Evolutionary conservation across 2,113 vertebrate species (phyloP).

Genomic region (Varanus komodoensis): DNA sequence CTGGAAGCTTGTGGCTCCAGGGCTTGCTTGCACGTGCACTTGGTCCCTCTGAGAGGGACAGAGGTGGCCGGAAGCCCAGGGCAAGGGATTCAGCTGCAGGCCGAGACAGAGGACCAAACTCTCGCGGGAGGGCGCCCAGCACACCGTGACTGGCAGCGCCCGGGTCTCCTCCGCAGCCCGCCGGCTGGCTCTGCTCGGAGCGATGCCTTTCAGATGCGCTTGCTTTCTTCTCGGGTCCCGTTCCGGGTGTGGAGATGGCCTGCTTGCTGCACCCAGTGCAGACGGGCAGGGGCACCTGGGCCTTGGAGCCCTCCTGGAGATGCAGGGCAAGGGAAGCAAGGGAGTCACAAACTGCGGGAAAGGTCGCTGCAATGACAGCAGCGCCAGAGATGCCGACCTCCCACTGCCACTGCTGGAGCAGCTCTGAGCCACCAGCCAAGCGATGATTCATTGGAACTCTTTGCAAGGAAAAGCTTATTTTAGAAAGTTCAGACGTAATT

Average conservation of each 20-base stretch:
- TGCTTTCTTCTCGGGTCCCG: background rate
- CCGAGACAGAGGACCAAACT: too few species aligned
- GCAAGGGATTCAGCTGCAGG: too few species aligned
- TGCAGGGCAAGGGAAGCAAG: too few species aligned
- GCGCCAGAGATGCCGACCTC: too few species aligned
- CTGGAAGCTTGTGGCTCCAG: background rate
- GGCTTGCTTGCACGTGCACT: background rate
- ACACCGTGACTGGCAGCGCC: background rate
- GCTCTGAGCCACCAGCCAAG: background rate
- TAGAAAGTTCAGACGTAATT: background rate
- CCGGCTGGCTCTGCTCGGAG: background rate
- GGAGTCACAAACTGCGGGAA: background rate
- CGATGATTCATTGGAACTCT: constrained; percentile 16
- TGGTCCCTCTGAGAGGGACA: background rate
- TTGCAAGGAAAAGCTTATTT: background rate
- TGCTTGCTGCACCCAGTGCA: too few species aligned
- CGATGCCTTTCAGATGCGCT: background rate
- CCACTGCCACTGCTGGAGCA: background rate
- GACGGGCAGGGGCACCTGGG: background rate
- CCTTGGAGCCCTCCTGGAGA: too few species aligned
- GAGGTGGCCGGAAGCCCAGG: background rate
- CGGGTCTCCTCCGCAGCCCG: too few species aligned
- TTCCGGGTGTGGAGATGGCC: background rate
- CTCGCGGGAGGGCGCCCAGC: background rate
- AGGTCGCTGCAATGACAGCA: background rate